phyloP scores from a whole-genome alignment of 2,888 invertebrate genomes.

The Brachypterus glaber region DNA sequence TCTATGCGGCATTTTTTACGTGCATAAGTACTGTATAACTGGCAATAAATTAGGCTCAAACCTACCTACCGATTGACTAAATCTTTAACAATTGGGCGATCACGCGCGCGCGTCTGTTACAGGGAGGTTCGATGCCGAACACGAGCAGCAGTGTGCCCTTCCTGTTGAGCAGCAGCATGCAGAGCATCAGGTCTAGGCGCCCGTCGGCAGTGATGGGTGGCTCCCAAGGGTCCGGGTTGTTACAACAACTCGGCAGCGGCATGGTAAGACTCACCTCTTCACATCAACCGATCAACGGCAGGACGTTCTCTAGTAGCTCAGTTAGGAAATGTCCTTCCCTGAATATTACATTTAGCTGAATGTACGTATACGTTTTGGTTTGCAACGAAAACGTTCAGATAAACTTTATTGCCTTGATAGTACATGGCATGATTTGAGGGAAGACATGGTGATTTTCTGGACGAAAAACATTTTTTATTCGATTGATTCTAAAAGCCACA shows the following conservation, averaged over 20 bases:
- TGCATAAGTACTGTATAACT: too few relatives aligned
- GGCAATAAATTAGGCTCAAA: too few relatives aligned
- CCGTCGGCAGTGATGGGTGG: slow-evolving; percentile 63
- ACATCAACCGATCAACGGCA: slow-evolving; percentile 43
- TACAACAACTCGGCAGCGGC: slow-evolving; percentile 86
- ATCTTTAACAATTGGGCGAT: too few relatives aligned
- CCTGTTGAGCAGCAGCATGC: slow-evolving; percentile 70
- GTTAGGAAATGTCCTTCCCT: slow-evolving; percentile 70
- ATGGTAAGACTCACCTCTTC: slow-evolving; percentile 79
- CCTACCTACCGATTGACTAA: too few relatives aligned
- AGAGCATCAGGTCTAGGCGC: slow-evolving; percentile 59
- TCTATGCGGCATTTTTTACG: too few relatives aligned
- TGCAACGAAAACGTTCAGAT: too few relatives aligned
- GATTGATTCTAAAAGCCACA: too few relatives aligned
- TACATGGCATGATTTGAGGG: too few relatives aligned
- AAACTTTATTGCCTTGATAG: too few relatives aligned
- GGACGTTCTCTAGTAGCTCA: slow-evolving; percentile 47
- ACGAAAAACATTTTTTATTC: too few relatives aligned
- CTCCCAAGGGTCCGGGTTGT: slow-evolving; percentile 61
- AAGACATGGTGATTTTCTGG: too few relatives aligned
- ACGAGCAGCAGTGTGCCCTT: slow-evolving; percentile 83
- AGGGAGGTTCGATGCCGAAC: slow-evolving; percentile 86
- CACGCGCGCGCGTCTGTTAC: too few relatives aligned
- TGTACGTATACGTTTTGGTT: slow-evolving; percentile 33
- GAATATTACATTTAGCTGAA: slow-evolving; percentile 59